These are phyloP conservation scores for Palythoa grandis DNA, from an alignment of 92 coral and sea anemone genomes.

Conservation along the genomic window DNA sequence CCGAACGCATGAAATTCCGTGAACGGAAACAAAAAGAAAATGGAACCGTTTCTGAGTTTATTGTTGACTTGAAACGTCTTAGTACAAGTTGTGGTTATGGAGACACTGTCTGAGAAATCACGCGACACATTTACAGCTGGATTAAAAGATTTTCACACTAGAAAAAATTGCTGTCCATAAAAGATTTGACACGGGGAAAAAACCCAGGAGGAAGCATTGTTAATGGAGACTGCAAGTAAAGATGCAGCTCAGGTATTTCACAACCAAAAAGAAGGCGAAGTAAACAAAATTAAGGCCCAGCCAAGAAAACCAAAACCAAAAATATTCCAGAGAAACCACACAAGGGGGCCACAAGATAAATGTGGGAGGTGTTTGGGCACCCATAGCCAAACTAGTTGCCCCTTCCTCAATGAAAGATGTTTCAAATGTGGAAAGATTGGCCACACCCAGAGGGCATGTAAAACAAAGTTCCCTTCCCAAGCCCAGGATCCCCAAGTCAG, in stretches of 20 bases:
- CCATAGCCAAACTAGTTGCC: constrained; percentile 21
- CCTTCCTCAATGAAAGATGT: no score
- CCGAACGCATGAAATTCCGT: constrained; percentile 35
- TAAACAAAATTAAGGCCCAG: constrained; percentile 31
- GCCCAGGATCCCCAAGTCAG: constrained; percentile 11
- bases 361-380: constrained; percentile 45
- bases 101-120: constrained; percentile 7
- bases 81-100: not conserved
- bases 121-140: constrained; percentile 10
- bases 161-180: constrained; percentile 45
- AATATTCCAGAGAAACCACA: constrained; percentile 20
- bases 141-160: constrained; percentile 5
- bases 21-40: constrained; percentile 28
- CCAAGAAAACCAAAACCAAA: constrained; percentile 27
- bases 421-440: constrained; percentile 35
- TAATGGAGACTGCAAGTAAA: constrained; percentile 44
- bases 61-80: constrained; percentile 29
- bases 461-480: not conserved
- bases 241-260: constrained; percentile 33
- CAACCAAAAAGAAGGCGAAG: not conserved
- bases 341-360: constrained; percentile 39
- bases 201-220: constrained; percentile 45
- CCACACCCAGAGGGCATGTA: constrained; percentile 18
- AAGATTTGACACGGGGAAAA: constrained; percentile 32
- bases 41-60: constrained; percentile 23